Evolutionary conservation across 2,888 invertebrate species (phyloP).

Genomic region (Hypomecis punctinalis): DNA sequence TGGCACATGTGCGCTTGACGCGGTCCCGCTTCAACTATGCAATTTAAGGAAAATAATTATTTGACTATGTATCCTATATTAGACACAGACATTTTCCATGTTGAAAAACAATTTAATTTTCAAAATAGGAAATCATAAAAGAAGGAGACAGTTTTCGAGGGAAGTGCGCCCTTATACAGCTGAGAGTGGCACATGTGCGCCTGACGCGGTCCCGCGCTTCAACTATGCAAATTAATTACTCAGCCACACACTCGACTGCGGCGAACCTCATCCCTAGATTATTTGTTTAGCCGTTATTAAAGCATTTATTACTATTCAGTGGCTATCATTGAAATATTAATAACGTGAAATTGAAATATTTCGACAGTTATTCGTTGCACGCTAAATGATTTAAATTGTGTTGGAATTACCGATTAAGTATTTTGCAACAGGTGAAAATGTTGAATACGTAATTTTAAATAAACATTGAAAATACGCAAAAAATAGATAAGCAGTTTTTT

Average conservation of each 20-base stretch:
- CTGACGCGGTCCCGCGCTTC: constrained; percentile 55
- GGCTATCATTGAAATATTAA: constrained; percentile 17
- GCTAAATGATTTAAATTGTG: constrained; percentile 4
- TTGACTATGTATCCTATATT: no score
- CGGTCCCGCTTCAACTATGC: constrained; percentile 62
- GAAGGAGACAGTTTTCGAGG: no score
- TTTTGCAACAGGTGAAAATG: no score
- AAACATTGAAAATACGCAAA: no score
- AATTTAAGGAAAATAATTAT: no score
- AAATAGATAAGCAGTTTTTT: no score
- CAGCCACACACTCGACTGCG: constrained; percentile 53
- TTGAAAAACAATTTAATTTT: background rate
- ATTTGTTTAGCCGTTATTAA: constrained; percentile 33
- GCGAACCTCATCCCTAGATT: constrained; percentile 51
- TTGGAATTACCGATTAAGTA: background rate
- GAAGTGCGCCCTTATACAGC: background rate
- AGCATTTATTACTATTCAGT: constrained; percentile 24
- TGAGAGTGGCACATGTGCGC: constrained; percentile 40
- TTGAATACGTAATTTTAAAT: no score
- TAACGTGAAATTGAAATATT: constrained; percentile 9
- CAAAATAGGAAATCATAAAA: no score
- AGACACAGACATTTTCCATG: background rate
- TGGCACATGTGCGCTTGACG: constrained; percentile 48
- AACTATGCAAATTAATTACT: constrained; percentile 73
- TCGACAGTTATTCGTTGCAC: constrained; percentile 3